Conservation (phyloP, 2,888 invertebrate species). For the Drosophila basisetae region DNA sequence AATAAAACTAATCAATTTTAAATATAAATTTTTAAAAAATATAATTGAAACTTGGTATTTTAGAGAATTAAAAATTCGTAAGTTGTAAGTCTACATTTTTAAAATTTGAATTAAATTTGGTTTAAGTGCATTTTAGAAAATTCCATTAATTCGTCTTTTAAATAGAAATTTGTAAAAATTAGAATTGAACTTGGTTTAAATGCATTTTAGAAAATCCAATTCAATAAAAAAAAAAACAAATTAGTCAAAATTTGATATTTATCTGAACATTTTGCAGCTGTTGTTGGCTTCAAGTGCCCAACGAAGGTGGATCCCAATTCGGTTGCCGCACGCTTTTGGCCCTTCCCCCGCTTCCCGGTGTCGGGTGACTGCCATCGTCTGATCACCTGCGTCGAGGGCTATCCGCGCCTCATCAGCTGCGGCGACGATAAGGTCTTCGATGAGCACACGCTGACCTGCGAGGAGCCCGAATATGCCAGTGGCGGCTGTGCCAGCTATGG, state of each 20-base stretch:
- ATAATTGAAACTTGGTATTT: too few relatives aligned
- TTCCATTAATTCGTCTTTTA: not conserved
- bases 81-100: not conserved
- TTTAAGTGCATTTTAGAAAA: too few relatives aligned
- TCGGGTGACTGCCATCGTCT: conserved; percentile 94
- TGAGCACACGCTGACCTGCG: conserved; percentile 92
- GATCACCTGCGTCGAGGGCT: conserved; percentile 96
- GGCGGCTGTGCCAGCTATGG: conserved; percentile 81
- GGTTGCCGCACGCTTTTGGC: conserved; percentile 95
- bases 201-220: not conserved
- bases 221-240: conserved; percentile 13
- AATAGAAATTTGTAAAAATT: not conserved
- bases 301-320: conserved; percentile 92
- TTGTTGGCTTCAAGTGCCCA: conserved; percentile 97
- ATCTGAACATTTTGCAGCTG: conserved; percentile 86
- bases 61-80: not conserved
- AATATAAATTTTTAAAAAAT: not conserved
- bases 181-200: not conserved
- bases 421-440: conserved; percentile 95
- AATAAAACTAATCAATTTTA: not conserved
- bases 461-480: conserved; percentile 86
- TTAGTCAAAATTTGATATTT: conserved; percentile 27
- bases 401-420: conserved; percentile 94
- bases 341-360: conserved; percentile 95
- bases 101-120: not conserved